Percentiles rank a stretch among this genome's conserved stretches.
Evolutionary conservation across 2,113 vertebrate species (phyloP).

Genomic region (Maccullochella peelii): DNA sequence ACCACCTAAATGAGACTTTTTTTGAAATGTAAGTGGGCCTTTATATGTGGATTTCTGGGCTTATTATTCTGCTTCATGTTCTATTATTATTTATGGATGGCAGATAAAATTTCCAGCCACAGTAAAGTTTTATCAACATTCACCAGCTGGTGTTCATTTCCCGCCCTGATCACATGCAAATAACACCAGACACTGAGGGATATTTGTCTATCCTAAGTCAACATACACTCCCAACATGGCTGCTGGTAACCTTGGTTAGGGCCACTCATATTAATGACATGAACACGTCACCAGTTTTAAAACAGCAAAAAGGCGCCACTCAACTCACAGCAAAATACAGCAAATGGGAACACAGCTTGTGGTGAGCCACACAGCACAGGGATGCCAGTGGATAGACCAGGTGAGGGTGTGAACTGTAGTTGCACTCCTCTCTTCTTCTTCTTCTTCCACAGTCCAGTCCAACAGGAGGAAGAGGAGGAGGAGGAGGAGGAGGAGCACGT

Average conservation of each 20-base stretch:
- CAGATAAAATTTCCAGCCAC: slow-evolving; percentile 11
- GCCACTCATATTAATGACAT: slow-evolving; percentile 49
- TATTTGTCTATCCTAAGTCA: slow-evolving; percentile 45
- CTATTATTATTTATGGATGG: background rate
- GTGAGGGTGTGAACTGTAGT: slow-evolving; percentile 55
- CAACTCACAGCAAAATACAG: slow-evolving; percentile 74
- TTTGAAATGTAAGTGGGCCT: slow-evolving; percentile 38
- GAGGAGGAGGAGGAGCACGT: slow-evolving; percentile 4
- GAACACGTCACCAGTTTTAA: slow-evolving; percentile 58
- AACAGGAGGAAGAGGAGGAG: slow-evolving; percentile 27
- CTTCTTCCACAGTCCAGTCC: slow-evolving; percentile 36
- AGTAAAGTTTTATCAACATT: slow-evolving; percentile 1
- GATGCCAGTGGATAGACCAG: slow-evolving; percentile 54
- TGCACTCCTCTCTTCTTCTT: slow-evolving; percentile 26
- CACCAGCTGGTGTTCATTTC: slow-evolving; percentile 57
- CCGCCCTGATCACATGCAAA: slow-evolving; percentile 72
- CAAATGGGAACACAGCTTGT: slow-evolving; percentile 43
- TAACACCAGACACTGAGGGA: slow-evolving; percentile 69
- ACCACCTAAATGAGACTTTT: background rate
- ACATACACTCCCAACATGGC: slow-evolving; percentile 60
- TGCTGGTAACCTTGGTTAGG: slow-evolving; percentile 55
- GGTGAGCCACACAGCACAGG: slow-evolving; percentile 55
- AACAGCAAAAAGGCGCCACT: slow-evolving; percentile 62
- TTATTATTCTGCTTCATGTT: background rate
- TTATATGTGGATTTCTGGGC: slow-evolving; percentile 18